phyloP scores from a whole-genome alignment of 2,888 invertebrate species.

The Ophioninae sp. region DNA sequence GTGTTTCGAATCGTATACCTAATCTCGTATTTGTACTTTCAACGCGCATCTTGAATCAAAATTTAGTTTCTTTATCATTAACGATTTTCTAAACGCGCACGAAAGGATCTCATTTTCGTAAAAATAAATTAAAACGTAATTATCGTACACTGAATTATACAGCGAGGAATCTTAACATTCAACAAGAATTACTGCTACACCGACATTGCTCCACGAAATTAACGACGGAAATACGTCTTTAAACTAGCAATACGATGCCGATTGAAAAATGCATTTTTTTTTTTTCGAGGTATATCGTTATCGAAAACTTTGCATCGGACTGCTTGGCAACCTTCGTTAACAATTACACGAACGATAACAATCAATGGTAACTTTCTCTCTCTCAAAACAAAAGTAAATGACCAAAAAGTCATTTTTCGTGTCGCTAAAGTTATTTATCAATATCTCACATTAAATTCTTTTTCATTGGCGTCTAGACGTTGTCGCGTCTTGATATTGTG shows the following conservation, averaged over 20 bases:
- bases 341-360: conserved; percentile 52
- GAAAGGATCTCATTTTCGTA: background rate
- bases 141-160: conserved; percentile 43
- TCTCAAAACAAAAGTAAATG: conserved; percentile 11
- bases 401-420: conserved; percentile 5
- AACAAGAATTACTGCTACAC: conserved; percentile 55
- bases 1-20: conserved; percentile 52
- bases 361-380: conserved; percentile 13
- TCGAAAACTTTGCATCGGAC: conserved; percentile 37
- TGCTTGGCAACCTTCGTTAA: conserved; percentile 59
- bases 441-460: background rate
- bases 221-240: conserved; percentile 14
- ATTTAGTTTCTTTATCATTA: background rate
- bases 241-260: conserved; percentile 18
- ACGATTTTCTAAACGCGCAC: background rate
- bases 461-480: background rate
- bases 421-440: background rate
- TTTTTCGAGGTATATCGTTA: background rate
- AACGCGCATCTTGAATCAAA: conserved; percentile 11
- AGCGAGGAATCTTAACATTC: conserved; percentile 50
- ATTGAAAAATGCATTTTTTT: conserved; percentile 17
- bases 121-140: conserved; percentile 15
- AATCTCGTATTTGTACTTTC: conserved; percentile 43
- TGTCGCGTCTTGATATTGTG: background rate
- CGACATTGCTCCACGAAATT: conserved; percentile 24